Base-by-base conservation (phyloP, 2,113 vertebrate species). In the Maylandia zebra region DNA sequence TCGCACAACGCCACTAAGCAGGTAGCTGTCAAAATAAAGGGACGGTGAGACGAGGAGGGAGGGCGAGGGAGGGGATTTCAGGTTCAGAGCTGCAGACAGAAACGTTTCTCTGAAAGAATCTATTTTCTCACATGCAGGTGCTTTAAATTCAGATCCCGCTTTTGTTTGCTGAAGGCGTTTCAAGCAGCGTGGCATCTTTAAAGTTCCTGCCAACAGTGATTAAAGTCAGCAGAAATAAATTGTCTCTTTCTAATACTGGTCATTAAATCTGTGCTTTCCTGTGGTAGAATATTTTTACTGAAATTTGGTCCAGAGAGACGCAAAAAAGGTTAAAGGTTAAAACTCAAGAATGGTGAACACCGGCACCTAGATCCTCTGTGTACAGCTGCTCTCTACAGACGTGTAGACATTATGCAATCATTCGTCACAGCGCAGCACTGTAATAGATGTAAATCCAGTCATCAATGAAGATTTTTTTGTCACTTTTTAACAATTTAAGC, bases 11-110 rank as follows among this genome's bases (percentile, higher is more conserved):
- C 24, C 22, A 8, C 11, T 12, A 41, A 84, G 82, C 53, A 71
- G 85, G 61, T 74, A 86, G 82, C 64, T 91, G 89, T 91, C 78
- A 89, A 69, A 83, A 90, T 66, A 61, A 50, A 79, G 80, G 76
- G 57, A 66, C 13, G 17, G 55, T 1, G 43, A 2, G 69, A 38
- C 11, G 8, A 17, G 41, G 45, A 16, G 34, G 82, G 30, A 6
- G 9, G 61, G 22, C 4, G 59, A 45, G 38, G 24, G 16, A 14
- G 55, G 48, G 45, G 66, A 16, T 36, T 84, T 76, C 66, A 74
- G 86, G 45, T 80, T 66, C 82, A 88, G 59, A 80, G 56, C 50
- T 36, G 57, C 83, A 80, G 57, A 82, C 66, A 2, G 82, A 81
- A 78, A 34, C 10, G 74, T 52, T 34, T 52, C 74, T 13, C 74